phyloP scores from a whole-genome alignment of 2,888 invertebrate species.

The Microchrysa polita region DNA sequence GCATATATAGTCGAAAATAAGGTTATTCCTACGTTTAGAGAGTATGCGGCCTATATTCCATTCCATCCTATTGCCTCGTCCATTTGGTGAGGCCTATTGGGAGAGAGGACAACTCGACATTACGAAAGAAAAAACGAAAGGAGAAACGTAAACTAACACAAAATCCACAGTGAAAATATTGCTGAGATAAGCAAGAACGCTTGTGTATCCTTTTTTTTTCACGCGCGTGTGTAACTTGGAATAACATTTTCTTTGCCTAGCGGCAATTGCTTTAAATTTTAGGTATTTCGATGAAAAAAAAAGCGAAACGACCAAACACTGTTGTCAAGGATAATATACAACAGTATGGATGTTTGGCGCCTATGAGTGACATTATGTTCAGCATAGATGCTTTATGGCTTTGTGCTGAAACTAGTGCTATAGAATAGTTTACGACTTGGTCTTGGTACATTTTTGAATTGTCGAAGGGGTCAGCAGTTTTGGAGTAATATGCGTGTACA shows the following conservation, averaged over 20 bases:
- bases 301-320: neutral
- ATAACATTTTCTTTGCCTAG: neutral
- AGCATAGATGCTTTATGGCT: conserved; percentile 1
- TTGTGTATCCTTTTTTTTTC: conserved; percentile 5
- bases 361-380: conserved; percentile 12
- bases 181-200: conserved; percentile 14
- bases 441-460: no score
- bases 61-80: conserved; percentile 1
- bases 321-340: neutral
- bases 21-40: neutral
- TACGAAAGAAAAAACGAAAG: no score
- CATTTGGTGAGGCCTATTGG: no score
- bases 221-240: neutral
- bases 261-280: conserved; percentile 17
- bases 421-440: no score
- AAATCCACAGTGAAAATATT: conserved; percentile 8
- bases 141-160: conserved; percentile 14
- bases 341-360: conserved; percentile 1
- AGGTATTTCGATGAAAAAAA: neutral
- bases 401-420: no score
- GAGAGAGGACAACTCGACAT: no score
- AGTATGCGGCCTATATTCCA: neutral
- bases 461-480: no score
- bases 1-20: no score
- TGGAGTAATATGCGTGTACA: no score